Evolutionary conservation across 92 coral and sea anemone species (phyloP), one percentile per base, ranked within the genome.

Genomic region (Phenganax subtilis): DNA sequence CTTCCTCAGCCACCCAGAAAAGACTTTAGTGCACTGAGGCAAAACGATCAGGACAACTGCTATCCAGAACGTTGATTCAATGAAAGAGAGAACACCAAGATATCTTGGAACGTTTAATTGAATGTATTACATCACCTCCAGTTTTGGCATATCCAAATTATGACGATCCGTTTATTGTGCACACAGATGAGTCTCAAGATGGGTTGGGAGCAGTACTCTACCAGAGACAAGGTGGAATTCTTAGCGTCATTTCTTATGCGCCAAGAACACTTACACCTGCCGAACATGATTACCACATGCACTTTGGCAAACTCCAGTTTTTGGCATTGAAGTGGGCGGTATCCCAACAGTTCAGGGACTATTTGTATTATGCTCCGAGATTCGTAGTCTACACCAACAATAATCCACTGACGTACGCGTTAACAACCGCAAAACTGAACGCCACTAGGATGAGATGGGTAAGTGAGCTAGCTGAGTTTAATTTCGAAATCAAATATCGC

Each of bases 191-290:
- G 10, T 85, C 82, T 16, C 47, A 85, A n/a, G 67, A 72, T 6
- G 88, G 85, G 8, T 85, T 74, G 64, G 84, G 87, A 12, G 84
- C 76, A 53, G 84, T 84, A n/a, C 83, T 84, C 16, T 76, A 84
- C 74, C 88, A 80, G 85, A 37, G 84, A 20, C 81, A 85, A 75
- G 69, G 58, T 55, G 88, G 85, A 28, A 80, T 57, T 53, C 81
- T 80, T 78, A 57, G 88, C 14, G 85, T 85, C 28, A 85, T 80
- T 7, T 71, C 75, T n/a, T 80, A 80, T 60, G 85, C 80, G 9
- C 73, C 88, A 63, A 71, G 85, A 54, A 71, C 88, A 7, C 85
- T 80, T 12, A 85, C 81, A 25, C 72, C 81, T 16, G 81, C 88
- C 30, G 74, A 78, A 60, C 72, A 25, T 51, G 10, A 73, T 44